Evolutionary conservation across 2,113 vertebrate genomes (phyloP).

Genomic region (Plotosus lineatus): DNA sequence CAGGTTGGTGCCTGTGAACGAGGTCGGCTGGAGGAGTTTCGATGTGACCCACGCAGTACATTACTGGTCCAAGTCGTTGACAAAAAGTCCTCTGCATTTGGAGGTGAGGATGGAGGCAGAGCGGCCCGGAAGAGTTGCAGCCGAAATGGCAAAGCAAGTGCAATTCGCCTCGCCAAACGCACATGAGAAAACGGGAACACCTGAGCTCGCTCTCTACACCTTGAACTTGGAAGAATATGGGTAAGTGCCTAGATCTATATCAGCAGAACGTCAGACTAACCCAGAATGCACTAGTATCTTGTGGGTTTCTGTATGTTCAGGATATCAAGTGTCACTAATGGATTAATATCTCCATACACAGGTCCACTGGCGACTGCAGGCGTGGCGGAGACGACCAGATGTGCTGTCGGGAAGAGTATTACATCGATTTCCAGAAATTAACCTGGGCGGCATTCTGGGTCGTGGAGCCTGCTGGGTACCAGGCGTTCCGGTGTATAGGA

Average conservation of each 20-base stretch:
- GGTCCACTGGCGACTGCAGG: constrained; percentile 71
- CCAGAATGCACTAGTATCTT: not conserved
- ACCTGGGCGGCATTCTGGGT: constrained; percentile 74
- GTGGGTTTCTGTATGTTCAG: not conserved
- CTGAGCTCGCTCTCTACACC: constrained; percentile 76
- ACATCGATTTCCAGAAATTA: constrained; percentile 71
- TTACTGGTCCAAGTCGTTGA: constrained; percentile 73
- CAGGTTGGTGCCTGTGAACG: constrained; percentile 78
- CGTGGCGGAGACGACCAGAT: constrained; percentile 44
- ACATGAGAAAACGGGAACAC: constrained; percentile 63
- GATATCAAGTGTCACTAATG: not conserved
- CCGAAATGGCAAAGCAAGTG: constrained; percentile 73
- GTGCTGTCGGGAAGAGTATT: constrained; percentile 74
- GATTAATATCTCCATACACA: constrained; percentile 45
- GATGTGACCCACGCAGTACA: constrained; percentile 83
- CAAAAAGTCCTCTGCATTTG: constrained; percentile 71
- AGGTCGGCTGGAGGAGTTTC: constrained; percentile 82
- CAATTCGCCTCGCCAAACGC: constrained; percentile 64
- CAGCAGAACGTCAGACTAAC: not conserved
- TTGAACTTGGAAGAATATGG: constrained; percentile 75
- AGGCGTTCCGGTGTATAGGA: constrained; percentile 68
- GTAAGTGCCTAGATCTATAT: constrained; percentile 60
- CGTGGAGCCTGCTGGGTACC: constrained; percentile 69
- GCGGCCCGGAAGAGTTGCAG: constrained; percentile 69
- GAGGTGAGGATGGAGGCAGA: constrained; percentile 80